Evolutionary conservation across 2,888 invertebrate species (phyloP).

Genomic region (Ischnura elegans): DNA sequence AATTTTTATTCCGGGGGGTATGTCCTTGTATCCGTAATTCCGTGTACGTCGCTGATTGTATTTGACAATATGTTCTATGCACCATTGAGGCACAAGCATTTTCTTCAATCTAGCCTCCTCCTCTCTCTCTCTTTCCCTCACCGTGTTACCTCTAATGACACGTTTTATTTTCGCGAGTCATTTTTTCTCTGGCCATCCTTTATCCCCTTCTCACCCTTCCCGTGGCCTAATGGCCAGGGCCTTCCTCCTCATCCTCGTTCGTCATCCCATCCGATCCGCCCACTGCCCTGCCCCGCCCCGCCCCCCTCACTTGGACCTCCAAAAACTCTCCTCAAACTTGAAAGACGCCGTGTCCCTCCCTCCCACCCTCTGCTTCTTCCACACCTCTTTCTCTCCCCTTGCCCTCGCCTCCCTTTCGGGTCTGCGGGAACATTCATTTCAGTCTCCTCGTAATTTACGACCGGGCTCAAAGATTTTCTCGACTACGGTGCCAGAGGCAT

Average conservation of each 20-base stretch:
- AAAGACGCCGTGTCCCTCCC: neutral
- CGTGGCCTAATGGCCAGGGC: neutral
- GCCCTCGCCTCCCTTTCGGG: neutral
- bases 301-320: neutral
- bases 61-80: too few relatives aligned
- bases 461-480: slow-evolving; percentile 65
- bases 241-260: slow-evolving; percentile 33
- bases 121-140: neutral
- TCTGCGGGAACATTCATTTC: slow-evolving; percentile 61
- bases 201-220: neutral
- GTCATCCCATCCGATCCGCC: neutral
- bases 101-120: neutral
- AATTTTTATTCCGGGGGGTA: too few relatives aligned
- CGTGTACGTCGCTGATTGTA: too few relatives aligned
- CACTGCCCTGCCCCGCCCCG: neutral
- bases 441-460: slow-evolving; percentile 64
- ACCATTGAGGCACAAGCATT: neutral
- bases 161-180: neutral
- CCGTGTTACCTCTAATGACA: neutral
- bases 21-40: too few relatives aligned
- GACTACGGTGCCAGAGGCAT: slow-evolving; percentile 62
- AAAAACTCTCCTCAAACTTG: slow-evolving; percentile 1
- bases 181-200: neutral
- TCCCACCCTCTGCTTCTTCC: neutral
- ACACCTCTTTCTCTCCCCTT: neutral